Percentiles rank a stretch among this genome's conserved stretches.
Evolutionary conservation across 2,113 vertebrate genomes (phyloP).

Genomic region (Seriola rivoliana): DNA sequence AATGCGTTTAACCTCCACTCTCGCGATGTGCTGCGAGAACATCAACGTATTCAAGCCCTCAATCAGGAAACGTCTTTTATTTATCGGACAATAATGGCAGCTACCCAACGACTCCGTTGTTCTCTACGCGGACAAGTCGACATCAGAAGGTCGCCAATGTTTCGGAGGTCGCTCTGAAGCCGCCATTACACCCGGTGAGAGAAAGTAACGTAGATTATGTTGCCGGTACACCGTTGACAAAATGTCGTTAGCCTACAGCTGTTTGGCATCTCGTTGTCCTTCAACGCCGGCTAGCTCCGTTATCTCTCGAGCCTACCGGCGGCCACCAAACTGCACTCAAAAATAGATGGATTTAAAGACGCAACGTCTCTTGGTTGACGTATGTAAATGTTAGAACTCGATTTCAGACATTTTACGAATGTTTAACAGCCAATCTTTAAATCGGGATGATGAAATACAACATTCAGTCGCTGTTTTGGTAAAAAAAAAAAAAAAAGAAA

Average conservation of each 20-base stretch:
- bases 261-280: not conserved
- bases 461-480: not conserved
- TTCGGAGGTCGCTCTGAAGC: conserved; percentile 36
- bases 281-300: conserved; percentile 14
- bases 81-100: conserved; percentile 65
- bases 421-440: accelerated
- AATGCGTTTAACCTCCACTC: conserved; percentile 4
- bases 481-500: too few relatives aligned
- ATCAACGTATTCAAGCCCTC: accelerated
- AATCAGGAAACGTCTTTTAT: conserved; percentile 16
- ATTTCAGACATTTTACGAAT: accelerated
- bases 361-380: accelerated
- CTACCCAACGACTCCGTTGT: accelerated
- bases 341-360: not conserved
- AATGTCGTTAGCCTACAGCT: too few relatives aligned
- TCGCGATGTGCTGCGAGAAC: conserved; percentile 65
- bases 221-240: accelerated
- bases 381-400: accelerated
- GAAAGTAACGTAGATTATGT: accelerated
- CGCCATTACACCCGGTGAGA: conserved; percentile 48
- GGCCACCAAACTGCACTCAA: not conserved
- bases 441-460: conserved; percentile 1
- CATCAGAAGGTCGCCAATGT: not conserved
- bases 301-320: not conserved
- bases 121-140: not conserved